Base-by-base conservation (phyloP, 2,113 vertebrate species). In the Siniperca chuatsi region DNA sequence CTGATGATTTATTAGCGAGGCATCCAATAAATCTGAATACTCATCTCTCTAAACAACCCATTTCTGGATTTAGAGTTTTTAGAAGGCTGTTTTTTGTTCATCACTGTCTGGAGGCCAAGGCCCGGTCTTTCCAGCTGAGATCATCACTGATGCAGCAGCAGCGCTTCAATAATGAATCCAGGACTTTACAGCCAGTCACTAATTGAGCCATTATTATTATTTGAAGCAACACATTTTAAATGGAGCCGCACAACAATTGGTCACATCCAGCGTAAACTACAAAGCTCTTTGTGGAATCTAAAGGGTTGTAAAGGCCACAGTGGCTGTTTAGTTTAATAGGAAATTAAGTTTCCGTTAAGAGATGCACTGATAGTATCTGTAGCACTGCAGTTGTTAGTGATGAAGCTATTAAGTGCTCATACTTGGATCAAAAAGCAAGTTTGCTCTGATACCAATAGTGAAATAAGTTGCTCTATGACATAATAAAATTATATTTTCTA, bases 21-120 rank as follows among this genome's bases (percentile, higher is more conserved):
- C 57, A 29, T 57, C 33, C 73, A 80, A 90, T 93, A 88, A 93
- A 92, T 90, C 71, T 75, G 52, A 87, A 89, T 83, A 75, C 55
- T 68, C 83, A 81, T 87, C 66, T 52, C n/a, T 37, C 52, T 79
- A 82, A 91, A 92, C 66, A 84, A 68, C 81, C 60, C 16, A 65
- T 81, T 83, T 80, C 57, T 79, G 58, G 40, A 78, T 81, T 87
- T 52, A 5, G 54, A 81, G 54, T 46, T 73, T 89, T 88, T 48
- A 68, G 33, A 69, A 42, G 60, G 44, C 61, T 21, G 23, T 67
- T 66, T 77, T 69, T 40, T n/a, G 20, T 78, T 78, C n/a, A 44
- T 81, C 42, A 64, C 81, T 68, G 70, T 75, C 79, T 81, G 79
- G 66, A 58, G 76, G 78, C 75, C 57, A 61, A 29, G 40, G 52